Evolutionary conservation across 2,797 vertebrate species (phyloP).

Genomic region (Dromococcyx pavoninus): DNA sequence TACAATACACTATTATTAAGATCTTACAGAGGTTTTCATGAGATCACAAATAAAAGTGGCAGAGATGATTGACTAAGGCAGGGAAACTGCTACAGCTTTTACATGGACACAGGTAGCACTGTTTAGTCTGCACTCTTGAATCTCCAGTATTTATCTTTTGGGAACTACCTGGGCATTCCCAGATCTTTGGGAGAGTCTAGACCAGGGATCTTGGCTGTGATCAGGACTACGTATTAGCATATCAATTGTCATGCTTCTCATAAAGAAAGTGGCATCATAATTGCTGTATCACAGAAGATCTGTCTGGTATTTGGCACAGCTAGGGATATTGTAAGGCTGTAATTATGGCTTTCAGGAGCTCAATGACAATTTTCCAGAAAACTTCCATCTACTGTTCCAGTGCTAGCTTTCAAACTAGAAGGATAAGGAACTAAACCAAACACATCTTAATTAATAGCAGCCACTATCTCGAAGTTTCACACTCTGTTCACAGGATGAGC

Average conservation of each 20-base stretch:
- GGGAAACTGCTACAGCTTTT: background rate
- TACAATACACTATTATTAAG: background rate
- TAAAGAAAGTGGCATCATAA: background rate
- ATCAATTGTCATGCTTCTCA: background rate
- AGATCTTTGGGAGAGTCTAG: background rate
- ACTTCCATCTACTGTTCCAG: background rate
- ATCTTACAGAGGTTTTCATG: background rate
- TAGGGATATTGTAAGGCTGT: background rate
- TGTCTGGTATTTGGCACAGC: background rate
- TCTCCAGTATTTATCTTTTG: background rate
- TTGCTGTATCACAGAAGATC: background rate
- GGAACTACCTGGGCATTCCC: background rate
- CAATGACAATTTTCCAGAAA: background rate
- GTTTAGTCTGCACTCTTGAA: background rate
- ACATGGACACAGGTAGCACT: background rate
- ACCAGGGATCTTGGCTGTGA: background rate
- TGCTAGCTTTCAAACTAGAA: background rate
- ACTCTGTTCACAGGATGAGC: background rate
- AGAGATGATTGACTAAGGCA: background rate
- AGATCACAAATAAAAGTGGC: background rate
- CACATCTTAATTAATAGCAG: background rate
- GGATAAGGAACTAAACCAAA: background rate
- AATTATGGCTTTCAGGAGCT: conserved; percentile 4
- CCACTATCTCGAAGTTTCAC: background rate
- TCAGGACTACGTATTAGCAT: background rate